Conservation (phyloP, 1,140 invertebrate genomes). For the Achatina immaculata region DNA sequence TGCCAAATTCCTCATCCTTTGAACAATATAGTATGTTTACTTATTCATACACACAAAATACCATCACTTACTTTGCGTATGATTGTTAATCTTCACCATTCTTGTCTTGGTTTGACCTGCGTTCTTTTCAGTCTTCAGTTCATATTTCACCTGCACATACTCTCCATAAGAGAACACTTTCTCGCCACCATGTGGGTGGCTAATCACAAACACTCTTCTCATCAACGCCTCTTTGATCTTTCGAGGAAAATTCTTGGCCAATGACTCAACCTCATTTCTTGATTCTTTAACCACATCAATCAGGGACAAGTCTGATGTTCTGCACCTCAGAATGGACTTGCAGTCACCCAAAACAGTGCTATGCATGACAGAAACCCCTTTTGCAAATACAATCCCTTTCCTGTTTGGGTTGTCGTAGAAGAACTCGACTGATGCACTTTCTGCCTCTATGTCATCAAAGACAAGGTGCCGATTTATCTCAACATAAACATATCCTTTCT, state of each 20-base stretch:
- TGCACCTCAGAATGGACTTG: background rate
- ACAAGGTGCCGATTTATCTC: slow-evolving; percentile 13
- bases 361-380: background rate
- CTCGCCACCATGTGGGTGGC: slow-evolving; percentile 13
- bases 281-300: background rate
- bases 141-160: slow-evolving; percentile 9
- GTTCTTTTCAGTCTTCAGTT: background rate
- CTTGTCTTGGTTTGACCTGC: background rate
- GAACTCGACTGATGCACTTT: slow-evolving; percentile 1
- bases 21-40: no score
- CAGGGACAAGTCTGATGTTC: background rate
- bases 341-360: background rate
- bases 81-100: background rate
- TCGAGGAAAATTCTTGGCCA: background rate
- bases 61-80: background rate
- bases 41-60: no score
- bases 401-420: slow-evolving; percentile 7
- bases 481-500: background rate
- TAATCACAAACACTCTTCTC: slow-evolving; percentile 1
- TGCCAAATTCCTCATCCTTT: no score
- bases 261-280: background rate
- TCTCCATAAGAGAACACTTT: slow-evolving; percentile 20
- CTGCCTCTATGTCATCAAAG: background rate
- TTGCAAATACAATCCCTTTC: background rate
- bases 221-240: slow-evolving; percentile 18